Conservation (phyloP, 64 coral and sea anemone species). For the Montipora efflorescens region DNA sequence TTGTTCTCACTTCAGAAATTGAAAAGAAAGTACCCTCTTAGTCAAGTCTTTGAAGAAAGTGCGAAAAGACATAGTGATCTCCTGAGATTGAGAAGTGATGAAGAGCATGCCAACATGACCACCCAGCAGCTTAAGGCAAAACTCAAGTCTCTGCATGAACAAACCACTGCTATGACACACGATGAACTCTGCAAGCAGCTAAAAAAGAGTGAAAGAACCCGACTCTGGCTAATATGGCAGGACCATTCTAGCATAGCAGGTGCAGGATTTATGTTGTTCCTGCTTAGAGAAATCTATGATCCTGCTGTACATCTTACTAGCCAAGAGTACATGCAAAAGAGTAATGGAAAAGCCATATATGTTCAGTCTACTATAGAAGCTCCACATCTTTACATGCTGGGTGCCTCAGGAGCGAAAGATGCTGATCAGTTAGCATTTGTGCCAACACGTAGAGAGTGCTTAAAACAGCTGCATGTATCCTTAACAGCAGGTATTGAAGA, state of each 20-base stretch:
- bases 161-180: background rate
- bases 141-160: background rate
- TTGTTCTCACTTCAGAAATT: too few relatives aligned
- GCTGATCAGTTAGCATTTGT: conserved; percentile 9
- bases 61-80: background rate
- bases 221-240: conserved; percentile 21
- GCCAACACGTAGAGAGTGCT: conserved; percentile 31
- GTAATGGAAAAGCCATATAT: background rate
- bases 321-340: background rate
- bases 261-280: conserved; percentile 25
- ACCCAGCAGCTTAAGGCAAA: background rate
- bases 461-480: background rate
- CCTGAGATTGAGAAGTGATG: background rate
- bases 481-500: background rate
- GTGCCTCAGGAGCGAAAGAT: background rate
- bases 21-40: too few relatives aligned
- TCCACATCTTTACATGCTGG: conserved; percentile 15
- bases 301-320: conserved; percentile 14
- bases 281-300: conserved; percentile 14
- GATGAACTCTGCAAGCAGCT: background rate
- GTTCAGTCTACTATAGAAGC: conserved; percentile 29
- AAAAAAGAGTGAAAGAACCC: conserved; percentile 22
- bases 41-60: background rate
- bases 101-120: background rate
- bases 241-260: conserved; percentile 35